phyloP scores from a whole-genome alignment of 30 jellyfish, hydroid and myxozoan genomes.

The Cassiopea andromeda region DNA sequence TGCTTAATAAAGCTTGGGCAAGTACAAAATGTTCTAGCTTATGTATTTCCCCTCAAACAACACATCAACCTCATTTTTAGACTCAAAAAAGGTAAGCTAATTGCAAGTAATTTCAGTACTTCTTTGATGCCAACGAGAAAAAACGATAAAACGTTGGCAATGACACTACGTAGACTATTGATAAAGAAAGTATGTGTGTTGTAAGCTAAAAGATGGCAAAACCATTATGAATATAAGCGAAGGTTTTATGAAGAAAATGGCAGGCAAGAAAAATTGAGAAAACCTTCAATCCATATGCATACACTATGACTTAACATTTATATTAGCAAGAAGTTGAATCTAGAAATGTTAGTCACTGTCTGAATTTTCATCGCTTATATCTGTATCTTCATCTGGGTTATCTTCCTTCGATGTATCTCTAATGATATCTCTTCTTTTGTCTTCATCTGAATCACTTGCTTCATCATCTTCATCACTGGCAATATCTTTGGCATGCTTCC shows the following conservation, averaged over 20 bases:
- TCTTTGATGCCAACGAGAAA: too few species aligned
- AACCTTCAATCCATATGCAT: background rate
- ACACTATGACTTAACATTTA: background rate
- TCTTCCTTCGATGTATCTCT: background rate
- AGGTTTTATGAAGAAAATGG: background rate
- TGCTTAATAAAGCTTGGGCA: too few species aligned
- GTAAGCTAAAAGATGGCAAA: too few species aligned
- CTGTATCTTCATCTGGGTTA: slow-evolving; percentile 62
- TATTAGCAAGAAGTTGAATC: background rate
- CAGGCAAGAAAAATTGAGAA: background rate
- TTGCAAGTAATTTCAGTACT: too few species aligned
- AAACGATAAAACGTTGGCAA: too few species aligned
- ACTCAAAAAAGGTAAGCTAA: too few species aligned
- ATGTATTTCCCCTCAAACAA: too few species aligned
- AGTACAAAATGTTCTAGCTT: too few species aligned
- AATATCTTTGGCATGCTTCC: slow-evolving; percentile 84
- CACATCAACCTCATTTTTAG: too few species aligned
- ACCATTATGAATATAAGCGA: background rate
- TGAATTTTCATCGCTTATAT: slow-evolving; percentile 56
- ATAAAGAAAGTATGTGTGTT: too few species aligned
- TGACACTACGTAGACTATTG: too few species aligned
- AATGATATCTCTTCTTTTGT: background rate
- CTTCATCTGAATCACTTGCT: slow-evolving; percentile 1
- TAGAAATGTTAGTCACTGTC: background rate
- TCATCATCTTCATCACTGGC: slow-evolving; percentile 40